Percentiles rank a stretch among this genome's conserved stretches.
These are phyloP conservation scores for Meiosimyza platycephala DNA, from an alignment of 2,888 invertebrate species.

Conservation along the genomic window DNA sequence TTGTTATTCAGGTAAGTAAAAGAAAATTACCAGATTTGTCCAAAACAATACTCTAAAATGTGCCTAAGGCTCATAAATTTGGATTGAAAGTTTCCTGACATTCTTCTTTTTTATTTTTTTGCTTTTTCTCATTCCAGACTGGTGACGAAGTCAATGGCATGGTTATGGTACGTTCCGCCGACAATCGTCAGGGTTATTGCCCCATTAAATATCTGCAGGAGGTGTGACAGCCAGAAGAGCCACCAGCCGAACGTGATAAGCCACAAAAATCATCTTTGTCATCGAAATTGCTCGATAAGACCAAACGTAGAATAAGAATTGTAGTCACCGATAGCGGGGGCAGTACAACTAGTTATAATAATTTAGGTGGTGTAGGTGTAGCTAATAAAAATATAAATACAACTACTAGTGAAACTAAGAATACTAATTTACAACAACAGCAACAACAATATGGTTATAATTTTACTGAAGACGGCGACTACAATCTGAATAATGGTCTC, in stretches of 20 bases:
- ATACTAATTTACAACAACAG: constrained; percentile 50
- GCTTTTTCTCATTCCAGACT: constrained; percentile 64
- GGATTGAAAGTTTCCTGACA: too few species aligned
- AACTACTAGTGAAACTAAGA: constrained; percentile 51
- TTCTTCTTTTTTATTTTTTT: too few species aligned
- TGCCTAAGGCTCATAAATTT: too few species aligned
- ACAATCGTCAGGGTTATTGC: constrained; percentile 92
- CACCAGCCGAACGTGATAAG: constrained; percentile 60
- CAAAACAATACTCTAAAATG: not conserved
- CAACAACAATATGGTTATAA: constrained; percentile 35
- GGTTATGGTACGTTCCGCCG: constrained; percentile 92
- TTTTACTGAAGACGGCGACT: constrained; percentile 40
- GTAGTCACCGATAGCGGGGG: constrained; percentile 62
- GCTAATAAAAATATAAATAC: constrained; percentile 35
- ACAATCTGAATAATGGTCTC: constrained; percentile 27
- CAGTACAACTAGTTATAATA: constrained; percentile 54
- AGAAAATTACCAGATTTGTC: not conserved
- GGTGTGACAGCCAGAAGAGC: constrained; percentile 82
- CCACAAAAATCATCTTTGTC: constrained; percentile 61
- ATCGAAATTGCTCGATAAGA: constrained; percentile 62
- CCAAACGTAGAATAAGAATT: constrained; percentile 66
- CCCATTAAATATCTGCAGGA: constrained; percentile 95
- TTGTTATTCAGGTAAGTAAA: constrained; percentile 80
- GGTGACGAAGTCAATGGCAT: constrained; percentile 94
- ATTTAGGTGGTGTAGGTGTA: constrained; percentile 40